Evolutionary conservation across 2,888 invertebrate species (phyloP).

Genomic region (Heteropelma amictum): DNA sequence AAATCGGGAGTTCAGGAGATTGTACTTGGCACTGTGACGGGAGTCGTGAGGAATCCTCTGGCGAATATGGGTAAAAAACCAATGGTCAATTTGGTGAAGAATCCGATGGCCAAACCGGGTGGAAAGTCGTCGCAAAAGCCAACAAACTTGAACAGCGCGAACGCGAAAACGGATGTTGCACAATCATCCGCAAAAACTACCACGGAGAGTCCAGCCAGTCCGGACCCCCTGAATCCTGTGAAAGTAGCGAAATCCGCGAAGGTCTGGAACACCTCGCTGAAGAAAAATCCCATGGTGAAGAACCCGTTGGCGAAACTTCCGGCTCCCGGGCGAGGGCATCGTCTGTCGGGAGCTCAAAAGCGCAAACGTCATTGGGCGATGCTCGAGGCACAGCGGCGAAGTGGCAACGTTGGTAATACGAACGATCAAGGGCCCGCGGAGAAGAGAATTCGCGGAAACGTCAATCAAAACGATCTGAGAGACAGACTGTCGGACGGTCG

Average conservation of each 20-base stretch:
- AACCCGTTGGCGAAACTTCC: too few relatives aligned
- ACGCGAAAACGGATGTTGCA: neutral
- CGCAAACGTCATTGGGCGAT: slow-evolving; percentile 53
- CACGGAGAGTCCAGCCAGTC: slow-evolving; percentile 23
- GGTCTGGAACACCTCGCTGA: slow-evolving; percentile 16
- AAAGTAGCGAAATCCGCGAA: slow-evolving; percentile 29
- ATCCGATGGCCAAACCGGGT: slow-evolving; percentile 44
- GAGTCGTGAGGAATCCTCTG: slow-evolving; percentile 35
- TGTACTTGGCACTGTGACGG: slow-evolving; percentile 40
- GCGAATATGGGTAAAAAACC: slow-evolving; percentile 20
- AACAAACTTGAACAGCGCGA: neutral
- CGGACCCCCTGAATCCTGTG: slow-evolving; percentile 26
- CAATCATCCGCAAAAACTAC: neutral
- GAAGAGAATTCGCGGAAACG: slow-evolving; percentile 66
- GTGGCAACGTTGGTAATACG: slow-evolving; percentile 64
- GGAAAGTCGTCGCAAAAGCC: too few relatives aligned
- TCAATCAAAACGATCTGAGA: slow-evolving; percentile 65
- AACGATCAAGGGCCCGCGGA: slow-evolving; percentile 58
- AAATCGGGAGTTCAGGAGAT: slow-evolving; percentile 27
- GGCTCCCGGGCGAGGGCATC: neutral
- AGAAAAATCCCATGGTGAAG: slow-evolving; percentile 39
- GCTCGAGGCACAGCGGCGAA: slow-evolving; percentile 34
- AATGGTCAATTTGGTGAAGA: slow-evolving; percentile 10
- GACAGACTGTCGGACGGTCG: slow-evolving; percentile 67
- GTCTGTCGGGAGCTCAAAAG: slow-evolving; percentile 38